Base-by-base conservation (phyloP, 1,140 invertebrate genomes). In the Lutraria rhynchaena region DNA sequence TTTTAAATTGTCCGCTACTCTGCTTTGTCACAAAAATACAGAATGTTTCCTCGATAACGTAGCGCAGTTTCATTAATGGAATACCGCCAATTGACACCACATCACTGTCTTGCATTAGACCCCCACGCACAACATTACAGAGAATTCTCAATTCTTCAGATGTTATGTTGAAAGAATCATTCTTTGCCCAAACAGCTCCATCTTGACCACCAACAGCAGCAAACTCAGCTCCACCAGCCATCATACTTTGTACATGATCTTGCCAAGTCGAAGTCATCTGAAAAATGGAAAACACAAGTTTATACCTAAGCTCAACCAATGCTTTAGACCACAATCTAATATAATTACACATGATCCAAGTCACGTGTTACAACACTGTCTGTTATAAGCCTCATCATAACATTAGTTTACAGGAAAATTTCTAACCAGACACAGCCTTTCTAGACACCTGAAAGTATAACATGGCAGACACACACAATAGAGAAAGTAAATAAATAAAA, bases 261-360 rank as follows among this genome's bases (percentile, higher is more conserved):
- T 70, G 44, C 67, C 67, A 70, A n/a, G n/a, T n/a, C 9, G 44
- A 58, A 24, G 67, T 29, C 67, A 70, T 70, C 67, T 70, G 67
- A 53, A 70, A 70, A 24, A 1, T n/a, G n/a, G n/a, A n/a, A n/a
- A 70, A 3, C 44, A 27, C 29, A 49, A 13, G 17, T 58, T 13
- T n/a, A 27, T 58, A 58, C 22, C 27, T 13, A 58, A 58, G 17
- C 13, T 13, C 27, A 58, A 58, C 9, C 9, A 9, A 58, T 11
- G 11, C 9, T 58, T 58, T 15, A 13, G 9, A 58, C 17, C 27
- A 24, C 9, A 11, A 58, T 17, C 9, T n/a, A 22, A 9, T n/a
- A 58, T 58, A 17, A 13, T n/a, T n/a, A n/a, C n/a, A n/a, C n/a
- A 13, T 13, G 46, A 13, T 49, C 11, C n/a, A 49, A n/a, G 46